Conservation (phyloP, 2,888 invertebrate genomes). For the Acanthococcus lagerstroemiae region DNA sequence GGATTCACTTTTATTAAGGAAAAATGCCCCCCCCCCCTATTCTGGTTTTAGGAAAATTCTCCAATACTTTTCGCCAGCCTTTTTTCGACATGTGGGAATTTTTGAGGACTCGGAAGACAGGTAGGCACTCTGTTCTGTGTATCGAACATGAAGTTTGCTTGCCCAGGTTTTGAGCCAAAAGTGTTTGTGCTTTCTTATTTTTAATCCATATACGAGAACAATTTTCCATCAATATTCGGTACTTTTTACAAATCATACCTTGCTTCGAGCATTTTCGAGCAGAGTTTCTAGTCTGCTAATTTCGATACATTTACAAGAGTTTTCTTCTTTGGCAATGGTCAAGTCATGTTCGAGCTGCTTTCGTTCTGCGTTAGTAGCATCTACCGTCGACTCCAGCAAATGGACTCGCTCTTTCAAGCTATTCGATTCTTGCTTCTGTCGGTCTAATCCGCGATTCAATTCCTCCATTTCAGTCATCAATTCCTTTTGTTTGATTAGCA, state of each 20-base stretch:
- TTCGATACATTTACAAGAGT: slow-evolving; percentile 67
- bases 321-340: slow-evolving; percentile 59
- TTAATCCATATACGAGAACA: too few relatives aligned
- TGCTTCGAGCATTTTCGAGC: slow-evolving; percentile 73
- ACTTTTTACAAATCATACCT: slow-evolving; percentile 45
- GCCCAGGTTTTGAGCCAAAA: too few relatives aligned
- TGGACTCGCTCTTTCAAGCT: slow-evolving; percentile 56
- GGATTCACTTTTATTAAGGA: too few relatives aligned
- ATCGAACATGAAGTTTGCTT: too few relatives aligned
- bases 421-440: slow-evolving; percentile 54
- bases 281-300: slow-evolving; percentile 63
- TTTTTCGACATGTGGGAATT: too few relatives aligned
- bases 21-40: too few relatives aligned
- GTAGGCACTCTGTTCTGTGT: too few relatives aligned
- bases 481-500: slow-evolving; percentile 68
- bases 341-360: slow-evolving; percentile 63
- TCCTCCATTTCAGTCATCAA: slow-evolving; percentile 59
- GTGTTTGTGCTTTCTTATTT: too few relatives aligned
- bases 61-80: too few relatives aligned
- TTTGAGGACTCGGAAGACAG: too few relatives aligned
- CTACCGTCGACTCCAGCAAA: slow-evolving; percentile 60
- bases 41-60: too few relatives aligned
- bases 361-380: slow-evolving; percentile 63
- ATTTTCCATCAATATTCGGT: too few relatives aligned
- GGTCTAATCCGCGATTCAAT: slow-evolving; percentile 51